phyloP scores from a whole-genome alignment of 1,140 invertebrate species.

The Apis florea region DNA sequence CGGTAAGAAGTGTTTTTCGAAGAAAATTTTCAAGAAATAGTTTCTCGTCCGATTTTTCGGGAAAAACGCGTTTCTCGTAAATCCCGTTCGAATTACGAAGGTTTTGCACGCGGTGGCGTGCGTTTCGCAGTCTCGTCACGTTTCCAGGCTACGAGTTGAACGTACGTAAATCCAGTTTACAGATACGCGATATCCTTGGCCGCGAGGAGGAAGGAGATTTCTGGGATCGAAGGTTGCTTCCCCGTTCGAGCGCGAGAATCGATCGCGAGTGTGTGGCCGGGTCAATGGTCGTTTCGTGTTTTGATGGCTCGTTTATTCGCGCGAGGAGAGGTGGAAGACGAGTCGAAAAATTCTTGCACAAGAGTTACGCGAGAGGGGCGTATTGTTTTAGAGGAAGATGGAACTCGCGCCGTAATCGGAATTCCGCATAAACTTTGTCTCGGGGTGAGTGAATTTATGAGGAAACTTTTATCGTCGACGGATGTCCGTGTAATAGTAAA shows the following conservation, averaged over 20 bases:
- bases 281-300: background rate
- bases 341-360: too few relatives aligned
- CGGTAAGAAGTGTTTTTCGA: background rate
- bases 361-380: too few relatives aligned
- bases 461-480: background rate
- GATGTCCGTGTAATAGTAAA: background rate
- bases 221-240: background rate
- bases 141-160: background rate
- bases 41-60: too few relatives aligned
- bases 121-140: slow-evolving; percentile 16
- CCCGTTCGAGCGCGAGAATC: background rate
- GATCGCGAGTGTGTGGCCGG: background rate
- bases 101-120: background rate
- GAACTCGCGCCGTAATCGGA: background rate
- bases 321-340: too few relatives aligned
- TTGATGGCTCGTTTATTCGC: background rate
- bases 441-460: background rate
- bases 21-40: too few relatives aligned
- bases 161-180: background rate
- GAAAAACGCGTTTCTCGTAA: background rate
- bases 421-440: background rate
- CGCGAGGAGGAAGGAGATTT: background rate
- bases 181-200: background rate
- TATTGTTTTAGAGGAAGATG: too few relatives aligned
- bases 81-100: background rate